Base-by-base conservation (phyloP, 2,113 vertebrate genomes). In the Cololabis saira region DNA sequence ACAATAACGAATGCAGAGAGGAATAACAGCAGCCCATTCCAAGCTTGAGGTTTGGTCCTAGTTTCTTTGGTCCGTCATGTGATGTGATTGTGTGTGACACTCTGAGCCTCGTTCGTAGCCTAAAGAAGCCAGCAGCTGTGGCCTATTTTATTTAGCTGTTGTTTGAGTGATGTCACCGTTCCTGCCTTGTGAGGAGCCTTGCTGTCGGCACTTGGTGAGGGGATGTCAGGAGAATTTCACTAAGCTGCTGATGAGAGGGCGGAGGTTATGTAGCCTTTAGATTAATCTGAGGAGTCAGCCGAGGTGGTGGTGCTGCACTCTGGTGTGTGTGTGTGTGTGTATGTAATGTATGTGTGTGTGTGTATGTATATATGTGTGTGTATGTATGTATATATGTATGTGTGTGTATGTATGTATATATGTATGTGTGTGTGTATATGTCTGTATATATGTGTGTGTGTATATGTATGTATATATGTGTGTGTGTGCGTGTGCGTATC, bases 101-200 rank as follows among this genome's bases (percentile, higher is more conserved):
- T 95, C 93, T 95, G 93, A 95, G 94, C 95, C 87, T 95, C 86
- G 94, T 92, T 93, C 94, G 93, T 94, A 93, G 93, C 94, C 93
- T 92, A 90, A 91, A 93, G 95, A 95, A 93, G 75, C 90, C 92
- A 93, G 93, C 92, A 96, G 94, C 93, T 94, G 93, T 95, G 94
- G 90, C 94, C 95, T 94, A 94, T 95, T 95, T 93, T 94, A 73
- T 87, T 90, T 84, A 78, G 86, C 75, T 87, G 87, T 87, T 80
- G 80, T 86, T 87, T 74, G 89, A 88, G 88, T 94, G 92, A 95
- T 94, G 90, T 94, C 93, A 89, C 90, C 80, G 76, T 93, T 84
- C 75, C 75, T 93, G 90, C 93, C 88, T 92, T 88, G 93, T 93
- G 93, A 94, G 92, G 89, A 63, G 80, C 87, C 86, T 92, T 87